Conservation (phyloP, 2,797 vertebrate genomes). For the Orientallactaga sibirica region DNA sequence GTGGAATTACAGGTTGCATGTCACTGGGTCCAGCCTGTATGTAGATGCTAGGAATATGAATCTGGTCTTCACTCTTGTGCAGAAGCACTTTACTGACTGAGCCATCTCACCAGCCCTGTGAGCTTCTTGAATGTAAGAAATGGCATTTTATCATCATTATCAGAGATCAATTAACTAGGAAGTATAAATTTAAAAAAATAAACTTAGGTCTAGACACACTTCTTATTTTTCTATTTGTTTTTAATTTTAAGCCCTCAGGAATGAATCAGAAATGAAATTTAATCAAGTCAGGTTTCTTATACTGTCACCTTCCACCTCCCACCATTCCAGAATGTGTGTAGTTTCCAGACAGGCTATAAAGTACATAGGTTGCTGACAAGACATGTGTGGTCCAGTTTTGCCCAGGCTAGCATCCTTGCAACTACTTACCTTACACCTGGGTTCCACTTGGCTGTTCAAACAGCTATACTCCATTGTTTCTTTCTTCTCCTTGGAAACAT, state of each 20-base stretch:
- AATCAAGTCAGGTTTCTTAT: background rate
- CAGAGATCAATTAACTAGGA: constrained; percentile 21
- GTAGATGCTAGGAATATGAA: too few relatives aligned
- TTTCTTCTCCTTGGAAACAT: background rate
- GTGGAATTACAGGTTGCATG: too few relatives aligned
- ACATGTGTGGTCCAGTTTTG: background rate
- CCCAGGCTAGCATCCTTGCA: background rate
- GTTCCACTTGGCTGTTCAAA: background rate
- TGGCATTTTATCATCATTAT: constrained; percentile 39
- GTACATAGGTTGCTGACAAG: background rate
- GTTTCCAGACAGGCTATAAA: constrained; percentile 20
- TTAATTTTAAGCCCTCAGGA: constrained; percentile 40
- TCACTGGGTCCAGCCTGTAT: too few relatives aligned
- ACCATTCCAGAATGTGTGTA: background rate
- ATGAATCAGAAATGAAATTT: constrained; percentile 15
- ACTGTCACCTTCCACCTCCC: background rate
- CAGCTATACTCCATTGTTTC: background rate
- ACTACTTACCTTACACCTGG: background rate
- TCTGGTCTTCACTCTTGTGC: too few relatives aligned
- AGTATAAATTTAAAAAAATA: constrained; percentile 31
- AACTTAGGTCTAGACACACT: background rate
- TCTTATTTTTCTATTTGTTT: constrained; percentile 10
- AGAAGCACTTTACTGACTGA: too few relatives aligned
- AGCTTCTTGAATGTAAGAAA: background rate
- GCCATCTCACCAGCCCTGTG: background rate